Evolutionary conservation across 1,140 invertebrate species (phyloP).

Genomic region (Oscheius sp.): DNA sequence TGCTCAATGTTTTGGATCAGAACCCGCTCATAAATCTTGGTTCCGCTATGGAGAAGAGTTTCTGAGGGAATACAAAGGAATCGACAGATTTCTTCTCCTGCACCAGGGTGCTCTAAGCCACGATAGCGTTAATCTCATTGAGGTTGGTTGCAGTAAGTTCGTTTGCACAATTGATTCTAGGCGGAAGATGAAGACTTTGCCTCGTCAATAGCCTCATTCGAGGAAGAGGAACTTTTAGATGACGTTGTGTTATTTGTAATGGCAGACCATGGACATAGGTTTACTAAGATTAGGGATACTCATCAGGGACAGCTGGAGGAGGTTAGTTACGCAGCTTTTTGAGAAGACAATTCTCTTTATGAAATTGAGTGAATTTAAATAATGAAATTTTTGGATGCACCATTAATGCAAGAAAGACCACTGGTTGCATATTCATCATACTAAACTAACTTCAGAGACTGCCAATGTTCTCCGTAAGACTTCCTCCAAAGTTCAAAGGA

Average conservation of each 20-base stretch:
- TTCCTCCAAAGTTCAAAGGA: conserved; percentile 71
- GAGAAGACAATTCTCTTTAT: too few species aligned
- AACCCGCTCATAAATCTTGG: conserved; percentile 68
- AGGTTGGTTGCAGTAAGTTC: neutral
- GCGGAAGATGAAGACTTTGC: conserved; percentile 71
- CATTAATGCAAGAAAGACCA: too few species aligned
- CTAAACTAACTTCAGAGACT: conserved; percentile 65
- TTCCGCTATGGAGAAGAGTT: conserved; percentile 9
- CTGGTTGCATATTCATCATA: too few species aligned
- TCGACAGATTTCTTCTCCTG: neutral
- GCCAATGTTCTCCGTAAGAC: conserved; percentile 75
- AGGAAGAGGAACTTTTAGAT: conserved; percentile 67
- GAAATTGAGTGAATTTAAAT: too few species aligned
- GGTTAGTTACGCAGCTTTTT: neutral
- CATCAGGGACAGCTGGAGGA: conserved; percentile 74
- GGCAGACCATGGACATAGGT: conserved; percentile 76
- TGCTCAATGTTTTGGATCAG: conserved; percentile 72
- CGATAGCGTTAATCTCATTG: neutral
- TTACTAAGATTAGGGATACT: conserved; percentile 73
- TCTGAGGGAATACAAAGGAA: neutral
- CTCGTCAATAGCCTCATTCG: conserved; percentile 63
- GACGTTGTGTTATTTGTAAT: conserved; percentile 78
- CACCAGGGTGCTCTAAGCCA: neutral
- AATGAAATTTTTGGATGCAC: too few species aligned
- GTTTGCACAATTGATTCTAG: neutral